Base-by-base conservation (phyloP, 2,797 vertebrate genomes). In the Muscicapa striata region DNA sequence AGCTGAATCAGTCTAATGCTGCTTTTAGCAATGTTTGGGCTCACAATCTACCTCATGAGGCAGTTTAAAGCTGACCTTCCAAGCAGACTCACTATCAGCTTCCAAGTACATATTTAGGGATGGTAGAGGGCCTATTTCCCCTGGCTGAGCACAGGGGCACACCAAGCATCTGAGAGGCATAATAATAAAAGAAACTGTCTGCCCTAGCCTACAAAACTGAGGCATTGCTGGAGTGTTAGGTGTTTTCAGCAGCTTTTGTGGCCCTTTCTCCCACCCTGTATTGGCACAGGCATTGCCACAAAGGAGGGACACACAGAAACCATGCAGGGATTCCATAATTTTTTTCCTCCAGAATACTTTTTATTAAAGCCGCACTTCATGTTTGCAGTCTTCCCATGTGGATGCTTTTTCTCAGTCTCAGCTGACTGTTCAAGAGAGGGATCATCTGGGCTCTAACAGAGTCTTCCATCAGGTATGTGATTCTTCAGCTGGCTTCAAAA, bases 381-480 rank as follows among this genome's bases (percentile, higher is more conserved):
- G n/a, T 91, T 73, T 88, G 68, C 88, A 98, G 98, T 97, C 98
- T 48, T 97, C 98, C 87, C 98, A 98, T 89, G 97, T 98, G 26
- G 98, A 99, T 90, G 97, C 97, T 89, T 98, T 98, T 95, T 97
- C 98, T 97, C 98, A 98, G 94, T 94, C 98, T 70, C 98, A 98
- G 62, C 97, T 98, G 83, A 95, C 87, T 27, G 43, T 97, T 86
- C 94, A 97, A 64, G 98, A 99, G 55, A 97, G 91, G 83, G 97
- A 96, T 88, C 98, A 97, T 75, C 96, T 98, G 77, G 98, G 97
- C 94, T 93, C 98, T 96, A 98, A 97, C 95, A 98, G 95, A 59
- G 93, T 97, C 91, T 98, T 98, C 89, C 97, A 96, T 87, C 98
- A 99, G 99, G 99, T 99, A 97, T 0, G 87, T 84, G 48, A 30